These are phyloP conservation scores for Rhagophthalmus giganteus DNA, from an alignment of 2,888 invertebrate species.

Conservation along the genomic window DNA sequence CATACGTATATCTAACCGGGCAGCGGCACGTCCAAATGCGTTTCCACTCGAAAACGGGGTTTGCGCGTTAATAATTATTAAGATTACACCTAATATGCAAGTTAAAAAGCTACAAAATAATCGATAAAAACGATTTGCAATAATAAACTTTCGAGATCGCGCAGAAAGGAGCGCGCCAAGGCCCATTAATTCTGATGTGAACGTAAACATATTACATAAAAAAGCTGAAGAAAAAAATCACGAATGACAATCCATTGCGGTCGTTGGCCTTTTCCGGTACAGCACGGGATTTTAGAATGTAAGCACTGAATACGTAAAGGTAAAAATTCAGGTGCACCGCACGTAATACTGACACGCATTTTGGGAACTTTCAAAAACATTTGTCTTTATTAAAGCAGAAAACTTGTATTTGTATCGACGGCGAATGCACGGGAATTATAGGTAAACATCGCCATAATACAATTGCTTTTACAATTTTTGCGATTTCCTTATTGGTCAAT, in stretches of 20 bases:
- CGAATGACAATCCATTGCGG: conserved; percentile 37
- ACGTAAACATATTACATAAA: conserved; percentile 35
- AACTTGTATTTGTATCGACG: conserved; percentile 14
- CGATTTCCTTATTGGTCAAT: conserved; percentile 3
- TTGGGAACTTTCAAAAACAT: conserved; percentile 38
- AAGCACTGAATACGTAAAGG: conserved; percentile 27
- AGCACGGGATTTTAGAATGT: conserved; percentile 34
- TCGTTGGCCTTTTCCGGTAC: conserved; percentile 35
- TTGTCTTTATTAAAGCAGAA: conserved; percentile 30
- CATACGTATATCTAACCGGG: too few relatives aligned
- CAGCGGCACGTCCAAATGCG: too few relatives aligned
- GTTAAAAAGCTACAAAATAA: background rate
- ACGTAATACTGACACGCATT: conserved; percentile 40
- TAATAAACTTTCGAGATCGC: conserved; percentile 10
- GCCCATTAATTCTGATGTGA: conserved; percentile 34
- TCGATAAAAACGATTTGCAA: background rate
- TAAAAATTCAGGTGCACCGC: conserved; percentile 24
- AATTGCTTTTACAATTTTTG: background rate
- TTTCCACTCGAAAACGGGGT: background rate
- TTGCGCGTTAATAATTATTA: background rate
- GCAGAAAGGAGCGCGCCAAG: conserved; percentile 33
- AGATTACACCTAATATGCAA: too few relatives aligned
- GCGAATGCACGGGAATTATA: background rate
- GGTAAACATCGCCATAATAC: conserved; percentile 4
- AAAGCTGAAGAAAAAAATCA: conserved; percentile 34